phyloP scores from a whole-genome alignment of 2,113 vertebrate genomes.

The Varanus salvator region DNA sequence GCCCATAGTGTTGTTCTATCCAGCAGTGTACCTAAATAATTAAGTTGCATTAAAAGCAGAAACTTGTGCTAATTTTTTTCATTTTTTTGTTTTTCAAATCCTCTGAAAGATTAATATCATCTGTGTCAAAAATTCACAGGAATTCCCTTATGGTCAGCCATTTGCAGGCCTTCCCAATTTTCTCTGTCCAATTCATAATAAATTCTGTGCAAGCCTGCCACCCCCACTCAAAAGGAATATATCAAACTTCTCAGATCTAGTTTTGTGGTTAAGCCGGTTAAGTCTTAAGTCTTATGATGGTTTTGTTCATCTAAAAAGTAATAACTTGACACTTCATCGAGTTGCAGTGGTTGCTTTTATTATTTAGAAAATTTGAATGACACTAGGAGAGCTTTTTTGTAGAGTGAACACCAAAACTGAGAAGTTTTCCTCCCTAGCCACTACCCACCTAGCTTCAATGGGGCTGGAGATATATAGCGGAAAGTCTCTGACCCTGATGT shows the following conservation, averaged over 20 bases:
- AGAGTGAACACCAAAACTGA: background rate
- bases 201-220: background rate
- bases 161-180: slow-evolving; percentile 57
- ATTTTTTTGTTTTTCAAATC: slow-evolving; percentile 63
- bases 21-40: slow-evolving; percentile 74
- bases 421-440: background rate
- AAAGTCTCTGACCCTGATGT: background rate
- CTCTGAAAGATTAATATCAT: slow-evolving; percentile 79
- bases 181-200: background rate
- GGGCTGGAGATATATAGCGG: background rate
- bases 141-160: slow-evolving; percentile 49
- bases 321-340: no score
- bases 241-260: slow-evolving; percentile 20
- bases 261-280: slow-evolving; percentile 31
- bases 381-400: background rate
- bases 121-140: slow-evolving; percentile 66
- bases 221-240: slow-evolving; percentile 3
- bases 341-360: background rate
- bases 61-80: slow-evolving; percentile 57
- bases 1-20: slow-evolving; percentile 41
- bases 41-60: slow-evolving; percentile 76
- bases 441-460: no score
- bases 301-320: background rate
- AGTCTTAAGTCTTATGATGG: background rate
- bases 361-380: background rate